Evolutionary conservation across 2,888 invertebrate genomes (phyloP).

Genomic region (Meiosimyza platycephala): DNA sequence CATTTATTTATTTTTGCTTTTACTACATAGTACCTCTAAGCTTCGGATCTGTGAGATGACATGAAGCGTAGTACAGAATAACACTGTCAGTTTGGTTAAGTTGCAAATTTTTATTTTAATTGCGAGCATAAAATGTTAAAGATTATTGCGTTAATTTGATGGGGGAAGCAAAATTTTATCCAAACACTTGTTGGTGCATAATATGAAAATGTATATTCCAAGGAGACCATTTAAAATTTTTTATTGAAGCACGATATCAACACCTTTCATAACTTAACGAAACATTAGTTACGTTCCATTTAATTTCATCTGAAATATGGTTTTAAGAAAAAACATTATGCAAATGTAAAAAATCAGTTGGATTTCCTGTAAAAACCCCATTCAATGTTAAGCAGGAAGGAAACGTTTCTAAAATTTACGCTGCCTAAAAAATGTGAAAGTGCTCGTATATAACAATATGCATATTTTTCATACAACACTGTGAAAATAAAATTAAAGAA

Average conservation of each 20-base stretch:
- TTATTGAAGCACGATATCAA: background rate
- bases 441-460: too few relatives aligned
- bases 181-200: too few relatives aligned
- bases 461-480: too few relatives aligned
- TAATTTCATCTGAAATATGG: background rate
- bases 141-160: background rate
- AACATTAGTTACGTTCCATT: too few relatives aligned
- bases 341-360: slow-evolving; percentile 12
- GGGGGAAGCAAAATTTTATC: background rate
- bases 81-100: background rate
- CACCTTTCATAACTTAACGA: slow-evolving; percentile 2
- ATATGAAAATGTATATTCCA: too few relatives aligned
- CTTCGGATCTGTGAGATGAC: too few relatives aligned
- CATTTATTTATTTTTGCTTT: too few relatives aligned
- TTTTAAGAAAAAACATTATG: slow-evolving; percentile 2
- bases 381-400: background rate
- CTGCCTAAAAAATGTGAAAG: background rate
- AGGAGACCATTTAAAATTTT: too few relatives aligned
- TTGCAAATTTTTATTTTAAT: background rate
- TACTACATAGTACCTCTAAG: too few relatives aligned
- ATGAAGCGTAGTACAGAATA: background rate
- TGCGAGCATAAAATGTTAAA: background rate
- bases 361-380: slow-evolving; percentile 15
- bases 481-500: too few relatives aligned
- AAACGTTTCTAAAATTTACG: background rate